Conservation (phyloP, 2,797 vertebrate species). For the Spea hammondii region DNA sequence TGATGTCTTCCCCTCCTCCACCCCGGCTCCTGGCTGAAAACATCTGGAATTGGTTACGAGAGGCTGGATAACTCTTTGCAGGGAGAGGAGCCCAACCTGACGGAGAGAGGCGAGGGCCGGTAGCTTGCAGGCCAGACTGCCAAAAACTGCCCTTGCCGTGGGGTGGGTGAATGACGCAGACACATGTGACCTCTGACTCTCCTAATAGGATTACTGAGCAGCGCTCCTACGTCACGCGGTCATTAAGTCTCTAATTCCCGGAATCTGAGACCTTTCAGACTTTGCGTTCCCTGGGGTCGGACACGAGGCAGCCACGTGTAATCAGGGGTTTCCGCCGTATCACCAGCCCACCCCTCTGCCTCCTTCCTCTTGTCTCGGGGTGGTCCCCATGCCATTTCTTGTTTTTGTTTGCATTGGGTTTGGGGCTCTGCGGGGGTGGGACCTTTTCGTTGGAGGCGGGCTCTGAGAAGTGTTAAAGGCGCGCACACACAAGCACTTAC, state of each 20-base stretch:
- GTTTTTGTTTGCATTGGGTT: too few relatives aligned
- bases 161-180: slow-evolving; percentile 23
- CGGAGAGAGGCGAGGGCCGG: background rate
- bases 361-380: too few relatives aligned
- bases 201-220: slow-evolving; percentile 26
- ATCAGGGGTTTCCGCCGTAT: too few relatives aligned
- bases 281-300: too few relatives aligned
- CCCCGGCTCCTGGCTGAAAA: background rate
- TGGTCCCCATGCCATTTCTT: too few relatives aligned
- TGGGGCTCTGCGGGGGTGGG: too few relatives aligned
- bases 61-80: background rate
- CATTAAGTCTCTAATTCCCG: background rate
- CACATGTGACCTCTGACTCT: slow-evolving; percentile 11
- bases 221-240: background rate
- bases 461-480: too few relatives aligned
- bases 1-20: slow-evolving; percentile 9
- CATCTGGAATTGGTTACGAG: slow-evolving; percentile 22
- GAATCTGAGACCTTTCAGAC: background rate
- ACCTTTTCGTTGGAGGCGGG: too few relatives aligned
- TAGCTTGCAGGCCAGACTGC: too few relatives aligned
- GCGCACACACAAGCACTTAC: too few relatives aligned
- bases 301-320: background rate
- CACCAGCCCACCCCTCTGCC: too few relatives aligned
- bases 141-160: background rate
- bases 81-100: slow-evolving; percentile 3